A percentile compares a stretch with the other conserved stretches of the same genome.
phyloP scores from a whole-genome alignment of 1,140 invertebrate species.

The Drosophila eugracilis region DNA sequence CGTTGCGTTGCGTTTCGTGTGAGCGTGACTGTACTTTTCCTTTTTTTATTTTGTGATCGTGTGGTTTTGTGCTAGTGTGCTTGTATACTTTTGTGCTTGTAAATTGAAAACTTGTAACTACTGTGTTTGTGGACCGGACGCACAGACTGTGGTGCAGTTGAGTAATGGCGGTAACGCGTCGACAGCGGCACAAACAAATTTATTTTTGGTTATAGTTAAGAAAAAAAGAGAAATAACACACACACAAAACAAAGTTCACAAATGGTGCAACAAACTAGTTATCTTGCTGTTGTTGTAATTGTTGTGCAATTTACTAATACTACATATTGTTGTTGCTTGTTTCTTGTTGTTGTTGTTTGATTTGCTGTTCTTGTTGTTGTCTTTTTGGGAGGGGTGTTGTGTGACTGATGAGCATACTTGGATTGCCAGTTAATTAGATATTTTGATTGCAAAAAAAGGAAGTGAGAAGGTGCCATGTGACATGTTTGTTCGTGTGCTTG shows the following conservation, averaged over 20 bases:
- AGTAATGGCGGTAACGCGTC: conserved; percentile 44
- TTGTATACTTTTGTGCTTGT: conserved; percentile 14
- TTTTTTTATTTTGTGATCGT: conserved; percentile 16
- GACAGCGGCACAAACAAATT: conserved; percentile 51
- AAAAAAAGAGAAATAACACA: conserved; percentile 55
- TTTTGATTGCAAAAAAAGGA: conserved; percentile 4
- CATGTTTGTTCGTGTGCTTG: conserved; percentile 22
- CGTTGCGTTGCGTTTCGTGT: conserved; percentile 36
- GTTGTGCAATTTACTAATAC: conserved; percentile 57
- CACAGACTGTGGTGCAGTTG: conserved; percentile 42
- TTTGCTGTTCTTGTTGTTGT: conserved; percentile 20
- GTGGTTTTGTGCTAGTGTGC: conserved; percentile 22
- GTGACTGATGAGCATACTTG: conserved; percentile 44
- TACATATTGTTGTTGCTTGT: conserved; percentile 43
- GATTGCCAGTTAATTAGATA: conserved; percentile 39
- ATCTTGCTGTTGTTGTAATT: conserved; percentile 43
- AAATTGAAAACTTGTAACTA: conserved; percentile 21
- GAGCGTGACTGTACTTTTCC: conserved; percentile 34
- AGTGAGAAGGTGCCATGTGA: conserved; percentile 29
- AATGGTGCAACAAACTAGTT: conserved; percentile 56
- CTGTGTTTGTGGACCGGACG: conserved; percentile 39
- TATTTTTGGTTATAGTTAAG: conserved; percentile 50
- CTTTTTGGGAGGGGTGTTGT: conserved; percentile 19
- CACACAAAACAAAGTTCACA: conserved; percentile 62
- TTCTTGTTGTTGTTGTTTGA: conserved; percentile 27